Percentiles rank a stretch among this genome's conserved stretches.
phyloP scores from a whole-genome alignment of 2,113 vertebrate genomes.

The Empidonax alnorum region DNA sequence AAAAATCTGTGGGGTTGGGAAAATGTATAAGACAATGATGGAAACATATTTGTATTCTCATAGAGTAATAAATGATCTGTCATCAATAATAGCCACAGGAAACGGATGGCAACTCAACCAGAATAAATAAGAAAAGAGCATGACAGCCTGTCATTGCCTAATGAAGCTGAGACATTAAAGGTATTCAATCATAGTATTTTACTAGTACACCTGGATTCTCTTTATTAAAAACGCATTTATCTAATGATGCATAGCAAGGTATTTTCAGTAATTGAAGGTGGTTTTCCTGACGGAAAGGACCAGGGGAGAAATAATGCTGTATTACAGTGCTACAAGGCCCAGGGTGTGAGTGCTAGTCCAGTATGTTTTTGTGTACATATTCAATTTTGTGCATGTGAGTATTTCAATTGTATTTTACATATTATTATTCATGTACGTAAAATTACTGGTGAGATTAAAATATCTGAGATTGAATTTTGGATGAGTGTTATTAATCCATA shows the following conservation, averaged over 20 bases:
- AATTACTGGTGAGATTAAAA: not conserved
- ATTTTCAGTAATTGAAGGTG: slow-evolving; percentile 15
- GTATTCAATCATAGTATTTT: slow-evolving; percentile 52
- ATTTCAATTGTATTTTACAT: not conserved
- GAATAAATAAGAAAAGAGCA: slow-evolving; percentile 38
- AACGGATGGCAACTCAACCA: slow-evolving; percentile 47
- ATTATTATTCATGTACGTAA: not conserved
- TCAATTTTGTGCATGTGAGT: not conserved
- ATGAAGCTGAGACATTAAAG: slow-evolving; percentile 53
- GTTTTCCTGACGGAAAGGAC: not conserved
- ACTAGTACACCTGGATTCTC: slow-evolving; percentile 49
- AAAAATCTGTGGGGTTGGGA: not conserved
- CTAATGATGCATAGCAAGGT: slow-evolving; percentile 34
- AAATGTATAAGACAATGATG: not conserved
- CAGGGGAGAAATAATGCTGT: not conserved
- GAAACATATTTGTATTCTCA: slow-evolving; percentile 48
- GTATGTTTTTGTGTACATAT: not conserved
- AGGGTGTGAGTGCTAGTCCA: not conserved
- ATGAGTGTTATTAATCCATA: not conserved
- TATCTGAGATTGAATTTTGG: not conserved
- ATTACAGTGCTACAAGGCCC: not conserved
- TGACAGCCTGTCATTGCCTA: slow-evolving; percentile 32
- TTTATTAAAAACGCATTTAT: slow-evolving; percentile 70
- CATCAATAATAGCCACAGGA: slow-evolving; percentile 43
- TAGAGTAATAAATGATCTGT: slow-evolving; percentile 55